Evolutionary conservation across 1,140 invertebrate species (phyloP), one percentile per base, ranked within the genome.

Genomic region (Drosophila nasuta): DNA sequence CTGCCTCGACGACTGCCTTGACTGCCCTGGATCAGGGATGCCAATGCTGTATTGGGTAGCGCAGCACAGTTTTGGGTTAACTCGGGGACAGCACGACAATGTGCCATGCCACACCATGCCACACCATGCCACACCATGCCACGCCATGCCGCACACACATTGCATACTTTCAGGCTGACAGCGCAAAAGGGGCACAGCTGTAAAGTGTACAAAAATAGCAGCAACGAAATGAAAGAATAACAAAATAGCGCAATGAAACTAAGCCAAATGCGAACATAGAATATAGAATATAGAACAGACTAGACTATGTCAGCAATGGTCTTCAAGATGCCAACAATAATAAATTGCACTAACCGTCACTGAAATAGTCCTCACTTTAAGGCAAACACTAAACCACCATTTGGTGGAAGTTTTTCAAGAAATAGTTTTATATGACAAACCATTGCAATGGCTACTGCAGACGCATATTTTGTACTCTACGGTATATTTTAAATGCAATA

Each of bases 141-240:
- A 25, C 20, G 20, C 20, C 20, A 25, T 25, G 20, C 20, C 20
- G 3, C 3, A 25, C 20, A 25, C 20, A n/a, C 43, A 20, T 58
- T 48, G 70, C 63, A 67, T 67, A 73, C 70, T 66, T 66, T 66
- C 15, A 45, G 70, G 20, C 20, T 25, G 20, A 25, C 20, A 25
- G 20, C 20, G 20, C 20, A 25, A 25, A 25, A 25, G 20, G 20
- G 20, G 70, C 52, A 35, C 43, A 25, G 43, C 43, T 28, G n/a
- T 48, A 25, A 48, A 65, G 41, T 25, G 38, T 10, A 64, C 7
- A 38, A 5, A 54, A 51, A 49, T 10, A 30, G 13, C 51, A 54
- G n/a, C 2, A 15, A 3, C 28, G 20, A 59, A 45, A 69, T 45
- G 17, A 28, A 41, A 41, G 30, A 57, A 68, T 28, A 68, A 58